Base-by-base conservation (phyloP, 2,113 vertebrate genomes). In the Hemichromis elongatus region DNA sequence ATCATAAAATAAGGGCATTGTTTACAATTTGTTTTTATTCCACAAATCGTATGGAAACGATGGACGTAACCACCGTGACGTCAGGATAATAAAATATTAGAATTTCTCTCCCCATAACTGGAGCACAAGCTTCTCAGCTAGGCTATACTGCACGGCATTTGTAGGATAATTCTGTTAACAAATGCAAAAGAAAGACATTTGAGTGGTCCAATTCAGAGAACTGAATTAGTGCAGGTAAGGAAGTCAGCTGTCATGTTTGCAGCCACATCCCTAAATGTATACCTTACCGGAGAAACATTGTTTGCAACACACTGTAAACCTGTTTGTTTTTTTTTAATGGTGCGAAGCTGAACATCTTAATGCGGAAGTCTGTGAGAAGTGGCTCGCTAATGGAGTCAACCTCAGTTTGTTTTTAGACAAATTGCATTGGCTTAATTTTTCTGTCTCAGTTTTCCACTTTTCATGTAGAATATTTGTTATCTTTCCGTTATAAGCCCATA, bases 211-310 rank as follows among this genome's bases (percentile, higher is more conserved):
- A 0, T 70, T 26, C 42, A 47, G 40, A 9, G 14, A 50, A 18
- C 1, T 12, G 42, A 50, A 19, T 11, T 30, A 5, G 24, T 30
- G 24, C 24, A 50, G 66, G 14, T 47, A 26, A 68, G 33, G 33
- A 50, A 50, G 47, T n/a, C 50, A 52, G 18, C 3, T 9, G 19
- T 53, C 50, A 53, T 53, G 19, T 53, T 1, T 4, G 66, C 24
- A 30, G 42, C 16, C 45, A 50, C 26, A 8, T 75, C 26, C 24
- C 28, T 50, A 75, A 0, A 75, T n/a, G 28, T 33, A 50, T 3
- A 12, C 0, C 4, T n/a, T 9, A 70, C 2, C 1, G 2, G 13
- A 26, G 5, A 45, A 70, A 68, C 7, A 1, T 0, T 45, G 37
- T 70, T 70, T 42, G 37, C 21, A 3, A 24, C 21, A 9, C 12